Conservation (phyloP, 2,797 vertebrate genomes). For the Thalassophryne amazonica region DNA sequence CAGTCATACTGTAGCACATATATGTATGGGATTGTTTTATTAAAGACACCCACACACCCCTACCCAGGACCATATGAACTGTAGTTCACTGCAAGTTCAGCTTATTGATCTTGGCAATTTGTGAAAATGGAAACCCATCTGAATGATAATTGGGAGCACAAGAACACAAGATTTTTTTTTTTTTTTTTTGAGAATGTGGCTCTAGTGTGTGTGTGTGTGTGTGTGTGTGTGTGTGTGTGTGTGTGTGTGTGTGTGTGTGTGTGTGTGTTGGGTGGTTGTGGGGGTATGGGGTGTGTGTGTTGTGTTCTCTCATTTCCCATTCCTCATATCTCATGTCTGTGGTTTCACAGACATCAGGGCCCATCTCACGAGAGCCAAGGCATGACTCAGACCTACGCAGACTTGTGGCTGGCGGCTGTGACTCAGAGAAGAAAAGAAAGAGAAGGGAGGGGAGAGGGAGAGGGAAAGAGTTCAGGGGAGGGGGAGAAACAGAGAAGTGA, state of each 20-base stretch:
- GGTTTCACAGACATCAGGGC: slow-evolving; percentile 65
- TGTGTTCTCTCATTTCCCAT: slow-evolving; percentile 66
- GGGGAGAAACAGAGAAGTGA: slow-evolving; percentile 11
- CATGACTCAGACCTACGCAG: slow-evolving; percentile 73
- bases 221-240: slow-evolving; percentile 6
- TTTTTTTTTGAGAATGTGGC: too few relatives aligned
- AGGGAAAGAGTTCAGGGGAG: slow-evolving; percentile 10
- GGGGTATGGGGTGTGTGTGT: slow-evolving; percentile 39
- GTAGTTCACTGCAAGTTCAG: too few relatives aligned
- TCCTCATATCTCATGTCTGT: slow-evolving; percentile 67
- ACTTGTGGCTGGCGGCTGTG: slow-evolving; percentile 73
- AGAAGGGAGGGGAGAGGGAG: slow-evolving; percentile 18
- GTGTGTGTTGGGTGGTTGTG: slow-evolving; percentile 46
- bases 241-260: slow-evolving; percentile 29
- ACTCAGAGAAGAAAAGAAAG: slow-evolving; percentile 57
- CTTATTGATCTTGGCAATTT: too few relatives aligned
- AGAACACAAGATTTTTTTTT: slow-evolving; percentile 18
- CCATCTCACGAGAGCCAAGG: slow-evolving; percentile 67
- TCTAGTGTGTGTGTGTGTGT: neutral
- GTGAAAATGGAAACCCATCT: too few relatives aligned
- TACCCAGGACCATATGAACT: too few relatives aligned
- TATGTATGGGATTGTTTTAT: too few relatives aligned
- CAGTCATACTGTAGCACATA: too few relatives aligned
- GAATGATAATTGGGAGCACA: too few relatives aligned
- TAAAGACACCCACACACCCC: too few relatives aligned